Conservation (phyloP, 2,797 vertebrate genomes). For the Telmatherina bonti region DNA sequence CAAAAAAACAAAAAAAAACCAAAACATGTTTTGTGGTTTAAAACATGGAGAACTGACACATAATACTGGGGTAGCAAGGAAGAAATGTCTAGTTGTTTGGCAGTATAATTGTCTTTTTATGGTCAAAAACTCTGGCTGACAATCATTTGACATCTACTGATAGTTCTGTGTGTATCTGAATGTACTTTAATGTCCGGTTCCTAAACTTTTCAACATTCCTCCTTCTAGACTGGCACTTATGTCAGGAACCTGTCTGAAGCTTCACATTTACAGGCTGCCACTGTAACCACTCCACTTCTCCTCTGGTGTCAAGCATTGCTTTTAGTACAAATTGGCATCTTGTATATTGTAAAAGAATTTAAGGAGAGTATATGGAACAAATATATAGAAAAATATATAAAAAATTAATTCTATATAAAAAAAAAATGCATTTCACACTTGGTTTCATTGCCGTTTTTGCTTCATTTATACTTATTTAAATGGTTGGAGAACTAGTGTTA, state of each 20-base stretch:
- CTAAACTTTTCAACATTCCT: slow-evolving; percentile 9
- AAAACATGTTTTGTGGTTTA: not conserved
- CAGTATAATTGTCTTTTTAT: not conserved
- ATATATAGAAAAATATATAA: slow-evolving; percentile 80
- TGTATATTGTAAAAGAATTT: slow-evolving; percentile 83
- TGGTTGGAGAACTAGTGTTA: slow-evolving; percentile 60
- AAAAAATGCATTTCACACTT: slow-evolving; percentile 66
- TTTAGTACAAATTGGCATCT: slow-evolving; percentile 83
- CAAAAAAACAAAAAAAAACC: not conserved
- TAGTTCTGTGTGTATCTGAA: slow-evolving; percentile 25
- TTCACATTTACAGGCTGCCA: slow-evolving; percentile 64
- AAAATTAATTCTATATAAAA: slow-evolving; percentile 74
- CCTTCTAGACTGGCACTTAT: slow-evolving; percentile 21
- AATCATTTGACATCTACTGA: not conserved
- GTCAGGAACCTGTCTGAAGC: slow-evolving; percentile 58
- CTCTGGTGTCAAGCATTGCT: slow-evolving; percentile 77
- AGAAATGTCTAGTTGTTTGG: not conserved
- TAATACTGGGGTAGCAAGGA: not conserved
- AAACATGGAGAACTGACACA: not conserved
- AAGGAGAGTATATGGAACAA: slow-evolving; percentile 81
- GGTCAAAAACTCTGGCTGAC: not conserved
- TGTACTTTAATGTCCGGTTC: not conserved
- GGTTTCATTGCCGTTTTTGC: slow-evolving; percentile 65
- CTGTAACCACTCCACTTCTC: slow-evolving; percentile 72
- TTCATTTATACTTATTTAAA: slow-evolving; percentile 84